These are phyloP conservation scores for Notospermus geniculatus DNA, from an alignment of 1,140 invertebrate genomes.

Conservation along the genomic window DNA sequence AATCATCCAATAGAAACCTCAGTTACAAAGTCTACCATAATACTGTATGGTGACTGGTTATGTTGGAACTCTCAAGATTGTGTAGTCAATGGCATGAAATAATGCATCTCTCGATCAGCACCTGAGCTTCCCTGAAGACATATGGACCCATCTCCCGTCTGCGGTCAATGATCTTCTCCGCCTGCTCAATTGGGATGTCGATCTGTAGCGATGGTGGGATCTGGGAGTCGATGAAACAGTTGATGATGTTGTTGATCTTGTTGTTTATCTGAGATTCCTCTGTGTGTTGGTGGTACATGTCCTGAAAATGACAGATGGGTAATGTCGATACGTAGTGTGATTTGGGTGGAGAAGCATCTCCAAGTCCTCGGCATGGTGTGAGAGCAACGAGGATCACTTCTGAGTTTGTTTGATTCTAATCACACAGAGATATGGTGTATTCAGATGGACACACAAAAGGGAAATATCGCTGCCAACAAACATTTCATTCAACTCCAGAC, in stretches of 20 bases:
- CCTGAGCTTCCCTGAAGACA: constrained; percentile 53
- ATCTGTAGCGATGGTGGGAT: constrained; percentile 51
- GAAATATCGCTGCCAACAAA: too few relatives aligned
- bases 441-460: too few relatives aligned
- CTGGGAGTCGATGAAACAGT: constrained; percentile 52
- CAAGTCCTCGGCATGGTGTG: too few relatives aligned
- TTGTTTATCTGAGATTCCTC: constrained; percentile 39
- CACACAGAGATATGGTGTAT: too few relatives aligned
- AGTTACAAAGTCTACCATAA: neutral
- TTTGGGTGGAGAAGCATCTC: too few relatives aligned
- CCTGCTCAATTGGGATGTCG: constrained; percentile 49
- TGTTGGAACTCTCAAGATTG: too few relatives aligned
- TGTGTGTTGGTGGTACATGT: constrained; percentile 46
- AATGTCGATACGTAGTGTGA: too few relatives aligned
- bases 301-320: constrained; percentile 31
- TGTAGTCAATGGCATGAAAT: neutral
- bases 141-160: constrained; percentile 48
- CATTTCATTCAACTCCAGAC: too few relatives aligned
- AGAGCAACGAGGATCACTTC: too few relatives aligned
- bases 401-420: too few relatives aligned
- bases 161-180: constrained; percentile 46
- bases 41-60: neutral
- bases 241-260: constrained; percentile 50
- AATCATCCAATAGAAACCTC: neutral
- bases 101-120: too few relatives aligned